Evolutionary conservation across 1,140 invertebrate species (phyloP).

Genomic region (Ceratina calcarata): DNA sequence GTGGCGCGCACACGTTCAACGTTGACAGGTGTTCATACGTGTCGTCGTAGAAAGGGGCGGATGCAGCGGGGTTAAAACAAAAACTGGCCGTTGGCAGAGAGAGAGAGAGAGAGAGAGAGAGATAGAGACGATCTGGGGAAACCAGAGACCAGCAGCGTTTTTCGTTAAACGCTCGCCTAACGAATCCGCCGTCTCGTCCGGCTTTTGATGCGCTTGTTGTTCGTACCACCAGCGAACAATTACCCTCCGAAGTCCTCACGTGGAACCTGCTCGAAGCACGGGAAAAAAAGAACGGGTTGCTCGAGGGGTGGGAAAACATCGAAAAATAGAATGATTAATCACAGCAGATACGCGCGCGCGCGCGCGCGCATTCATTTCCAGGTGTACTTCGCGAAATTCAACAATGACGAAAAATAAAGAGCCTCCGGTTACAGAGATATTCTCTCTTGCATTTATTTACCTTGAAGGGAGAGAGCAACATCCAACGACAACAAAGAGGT

Average conservation of each 20-base stretch:
- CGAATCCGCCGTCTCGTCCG: conserved; percentile 65
- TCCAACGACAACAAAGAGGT: not conserved
- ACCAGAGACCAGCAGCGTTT: conserved; percentile 32
- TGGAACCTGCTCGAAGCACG: conserved; percentile 54
- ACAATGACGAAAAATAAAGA: conserved; percentile 64
- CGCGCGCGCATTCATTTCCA: conserved; percentile 23
- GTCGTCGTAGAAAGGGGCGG: conserved; percentile 1
- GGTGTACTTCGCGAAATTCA: conserved; percentile 56
- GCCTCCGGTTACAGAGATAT: conserved; percentile 57
- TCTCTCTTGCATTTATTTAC: conserved; percentile 56
- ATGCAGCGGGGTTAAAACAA: conserved; percentile 7
- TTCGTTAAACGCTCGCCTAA: conserved; percentile 70
- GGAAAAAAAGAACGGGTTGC: conserved; percentile 13
- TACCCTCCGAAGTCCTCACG: conserved; percentile 56
- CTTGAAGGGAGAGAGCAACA: conserved; percentile 31
- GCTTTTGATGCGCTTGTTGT: conserved; percentile 69
- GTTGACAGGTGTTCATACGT: conserved; percentile 35
- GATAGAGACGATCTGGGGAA: conserved; percentile 21
- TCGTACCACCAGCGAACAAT: conserved; percentile 64
- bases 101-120: not conserved
- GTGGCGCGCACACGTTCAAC: conserved; percentile 6
- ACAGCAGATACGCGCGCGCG: conserved; percentile 22
- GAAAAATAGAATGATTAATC: conserved; percentile 70
- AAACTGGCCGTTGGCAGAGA: conserved; percentile 5
- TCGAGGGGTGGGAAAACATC: conserved; percentile 28